Evolutionary conservation across 2,888 invertebrate species (phyloP).

Genomic region (Linnaemya vulpina): DNA sequence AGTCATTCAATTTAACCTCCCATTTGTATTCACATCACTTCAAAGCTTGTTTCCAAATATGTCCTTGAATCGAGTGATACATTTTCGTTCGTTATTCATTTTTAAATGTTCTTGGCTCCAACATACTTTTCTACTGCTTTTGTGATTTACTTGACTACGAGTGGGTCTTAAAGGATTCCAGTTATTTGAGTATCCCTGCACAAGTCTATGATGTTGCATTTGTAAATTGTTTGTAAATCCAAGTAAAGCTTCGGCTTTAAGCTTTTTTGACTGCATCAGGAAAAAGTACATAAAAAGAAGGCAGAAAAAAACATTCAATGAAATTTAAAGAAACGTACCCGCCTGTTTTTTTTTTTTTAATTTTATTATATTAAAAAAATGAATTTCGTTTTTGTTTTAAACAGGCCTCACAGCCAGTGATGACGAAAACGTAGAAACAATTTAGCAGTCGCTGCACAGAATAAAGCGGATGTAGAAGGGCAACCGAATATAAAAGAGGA

Average conservation of each 20-base stretch:
- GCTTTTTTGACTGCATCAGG: conserved; percentile 5
- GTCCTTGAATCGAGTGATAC: background rate
- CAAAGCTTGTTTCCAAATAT: background rate
- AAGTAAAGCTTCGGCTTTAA: conserved; percentile 56
- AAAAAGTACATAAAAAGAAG: background rate
- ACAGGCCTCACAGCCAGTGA: conserved; percentile 31
- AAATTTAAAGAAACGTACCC: background rate
- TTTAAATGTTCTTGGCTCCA: conserved; percentile 15
- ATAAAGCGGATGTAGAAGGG: no score
- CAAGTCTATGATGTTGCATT: conserved; percentile 52
- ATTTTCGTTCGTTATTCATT: background rate
- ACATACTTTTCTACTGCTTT: conserved; percentile 5
- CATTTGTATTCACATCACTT: background rate
- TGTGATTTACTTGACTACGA: conserved; percentile 39
- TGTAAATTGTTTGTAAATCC: conserved; percentile 69
- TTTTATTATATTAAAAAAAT: background rate
- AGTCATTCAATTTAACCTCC: background rate
- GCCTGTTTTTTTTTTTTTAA: background rate
- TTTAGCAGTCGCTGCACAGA: background rate
- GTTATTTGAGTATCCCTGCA: conserved; percentile 4
- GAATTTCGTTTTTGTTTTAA: background rate
- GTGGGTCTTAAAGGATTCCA: conserved; percentile 34
- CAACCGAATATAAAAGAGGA: no score
- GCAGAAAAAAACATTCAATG: background rate
- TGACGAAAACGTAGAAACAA: no score